Evolutionary conservation across 2,113 vertebrate genomes (phyloP).

Genomic region (Coregonus clupeaformis): DNA sequence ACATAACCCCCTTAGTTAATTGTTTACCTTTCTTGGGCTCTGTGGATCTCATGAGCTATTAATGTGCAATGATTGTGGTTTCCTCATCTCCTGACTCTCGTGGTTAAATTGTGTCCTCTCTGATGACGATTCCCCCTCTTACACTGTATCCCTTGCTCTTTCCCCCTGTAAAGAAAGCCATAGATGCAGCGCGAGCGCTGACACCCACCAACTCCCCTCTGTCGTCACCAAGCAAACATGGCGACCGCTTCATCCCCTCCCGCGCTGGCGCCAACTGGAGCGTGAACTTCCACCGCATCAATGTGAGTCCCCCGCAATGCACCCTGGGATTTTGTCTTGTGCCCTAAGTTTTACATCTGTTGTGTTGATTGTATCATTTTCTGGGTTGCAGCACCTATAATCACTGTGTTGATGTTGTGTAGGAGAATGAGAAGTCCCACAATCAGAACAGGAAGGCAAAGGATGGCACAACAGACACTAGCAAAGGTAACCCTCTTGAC

Average conservation of each 20-base stretch:
- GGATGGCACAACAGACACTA: conserved; percentile 92
- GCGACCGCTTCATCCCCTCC: conserved; percentile 96
- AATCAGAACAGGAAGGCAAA: conserved; percentile 98
- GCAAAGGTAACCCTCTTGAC: conserved; percentile 82
- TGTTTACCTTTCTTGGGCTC: no score
- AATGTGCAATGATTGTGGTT: no score
- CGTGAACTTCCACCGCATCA: conserved; percentile 97
- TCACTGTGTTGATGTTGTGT: background rate
- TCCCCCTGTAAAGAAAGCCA: conserved; percentile 65
- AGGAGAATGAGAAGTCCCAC: conserved; percentile 98
- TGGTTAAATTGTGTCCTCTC: no score
- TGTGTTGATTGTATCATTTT: background rate
- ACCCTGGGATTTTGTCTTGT: background rate
- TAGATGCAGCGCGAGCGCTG: conserved; percentile 84
- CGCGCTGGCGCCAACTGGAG: conserved; percentile 98
- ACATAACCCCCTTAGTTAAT: no score
- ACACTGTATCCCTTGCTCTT: background rate
- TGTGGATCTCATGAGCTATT: no score
- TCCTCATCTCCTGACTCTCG: no score
- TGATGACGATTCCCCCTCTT: background rate
- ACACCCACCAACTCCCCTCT: conserved; percentile 93
- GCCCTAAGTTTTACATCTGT: background rate
- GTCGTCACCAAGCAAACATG: conserved; percentile 96
- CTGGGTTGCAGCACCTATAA: background rate
- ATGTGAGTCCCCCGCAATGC: conserved; percentile 73